Conservation (phyloP, 2,113 vertebrate genomes). For the Cygnus buccinator region DNA sequence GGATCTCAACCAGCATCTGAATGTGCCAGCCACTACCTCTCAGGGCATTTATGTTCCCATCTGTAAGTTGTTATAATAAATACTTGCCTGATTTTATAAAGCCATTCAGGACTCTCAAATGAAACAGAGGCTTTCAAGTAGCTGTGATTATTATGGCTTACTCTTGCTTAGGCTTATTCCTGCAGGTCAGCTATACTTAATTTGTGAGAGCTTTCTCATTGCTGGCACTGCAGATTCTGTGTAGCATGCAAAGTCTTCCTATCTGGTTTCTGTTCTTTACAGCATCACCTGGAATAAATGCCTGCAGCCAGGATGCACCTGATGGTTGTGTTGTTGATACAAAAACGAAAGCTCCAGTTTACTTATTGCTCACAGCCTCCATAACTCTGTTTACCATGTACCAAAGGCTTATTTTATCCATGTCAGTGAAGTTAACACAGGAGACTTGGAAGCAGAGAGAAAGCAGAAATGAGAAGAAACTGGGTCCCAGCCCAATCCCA, state of each 20-base stretch:
- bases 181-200: not conserved
- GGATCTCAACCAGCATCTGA: not conserved
- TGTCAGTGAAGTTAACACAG: rapidly evolving
- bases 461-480: not conserved
- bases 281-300: not conserved
- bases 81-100: conserved; percentile 1
- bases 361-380: not conserved
- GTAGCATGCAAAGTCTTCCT: not conserved
- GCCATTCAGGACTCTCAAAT: not conserved
- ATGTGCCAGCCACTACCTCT: not conserved
- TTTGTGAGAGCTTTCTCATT: not conserved
- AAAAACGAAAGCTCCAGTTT: not conserved
- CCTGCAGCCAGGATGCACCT: not conserved
- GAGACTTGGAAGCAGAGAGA: not conserved
- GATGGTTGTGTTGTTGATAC: not conserved
- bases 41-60: not conserved
- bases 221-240: not conserved
- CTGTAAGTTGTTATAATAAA: not conserved
- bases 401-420: not conserved
- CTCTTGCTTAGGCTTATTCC: not conserved
- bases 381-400: not conserved
- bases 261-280: not conserved
- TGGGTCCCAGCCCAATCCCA: not conserved
- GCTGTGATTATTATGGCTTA: not conserved
- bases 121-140: conserved; percentile 2